Conservation (phyloP, 30 jellyfish, hydroid and myxozoan species). For the Aurelia coerulea region DNA sequence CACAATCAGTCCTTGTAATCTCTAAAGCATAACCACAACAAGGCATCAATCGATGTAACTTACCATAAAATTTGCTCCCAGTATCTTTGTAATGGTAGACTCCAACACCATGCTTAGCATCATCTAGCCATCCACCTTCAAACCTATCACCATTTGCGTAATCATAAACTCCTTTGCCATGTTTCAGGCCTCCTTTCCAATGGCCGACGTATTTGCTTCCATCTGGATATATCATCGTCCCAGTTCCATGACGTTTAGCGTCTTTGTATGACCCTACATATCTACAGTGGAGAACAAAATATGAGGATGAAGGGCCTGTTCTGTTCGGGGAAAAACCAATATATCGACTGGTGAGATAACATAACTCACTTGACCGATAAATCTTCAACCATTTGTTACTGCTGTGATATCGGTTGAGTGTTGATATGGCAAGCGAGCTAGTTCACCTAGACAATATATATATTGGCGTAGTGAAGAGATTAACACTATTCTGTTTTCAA, state of each 20-base stretch:
- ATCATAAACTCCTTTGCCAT: constrained; percentile 73
- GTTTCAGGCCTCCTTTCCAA: constrained; percentile 51
- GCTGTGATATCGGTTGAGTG: too few relatives aligned
- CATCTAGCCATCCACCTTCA: constrained; percentile 68
- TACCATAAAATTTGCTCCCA: constrained; percentile 62
- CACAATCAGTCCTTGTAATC: too few relatives aligned
- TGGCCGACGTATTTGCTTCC: constrained; percentile 75
- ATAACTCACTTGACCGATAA: too few relatives aligned
- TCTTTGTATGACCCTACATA: constrained; percentile 53
- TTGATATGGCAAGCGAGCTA: too few relatives aligned
- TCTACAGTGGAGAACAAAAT: not conserved
- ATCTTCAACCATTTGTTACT: too few relatives aligned
- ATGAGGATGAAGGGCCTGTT: not conserved
- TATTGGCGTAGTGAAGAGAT: too few relatives aligned
- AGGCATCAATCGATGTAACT: not conserved
- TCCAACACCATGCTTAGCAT: constrained; percentile 64
- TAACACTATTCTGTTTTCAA: too few relatives aligned
- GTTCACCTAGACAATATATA: too few relatives aligned
- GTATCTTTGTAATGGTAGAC: constrained; percentile 32
- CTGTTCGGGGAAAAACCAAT: too few relatives aligned
- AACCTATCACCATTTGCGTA: constrained; percentile 61
- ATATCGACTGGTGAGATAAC: too few relatives aligned
- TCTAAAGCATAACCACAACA: too few relatives aligned
- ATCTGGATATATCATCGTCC: constrained; percentile 78
- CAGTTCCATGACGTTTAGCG: constrained; percentile 74